These are phyloP conservation scores for Hipparchia semele DNA, from an alignment of 2,888 invertebrate species.

Conservation along the genomic window DNA sequence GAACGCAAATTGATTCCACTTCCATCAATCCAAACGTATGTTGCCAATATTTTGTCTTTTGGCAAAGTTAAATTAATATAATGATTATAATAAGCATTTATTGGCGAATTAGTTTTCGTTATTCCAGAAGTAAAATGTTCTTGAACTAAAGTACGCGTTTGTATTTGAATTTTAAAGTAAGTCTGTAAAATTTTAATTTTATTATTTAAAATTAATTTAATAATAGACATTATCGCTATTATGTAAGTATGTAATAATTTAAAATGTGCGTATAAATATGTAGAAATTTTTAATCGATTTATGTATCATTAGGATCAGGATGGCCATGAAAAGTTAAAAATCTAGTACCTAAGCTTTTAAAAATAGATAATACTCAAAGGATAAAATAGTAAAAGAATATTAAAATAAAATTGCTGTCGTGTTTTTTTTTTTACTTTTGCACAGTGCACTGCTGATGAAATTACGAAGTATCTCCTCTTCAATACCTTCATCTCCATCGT, in stretches of 20 bases:
- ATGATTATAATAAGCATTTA: slow-evolving; percentile 57
- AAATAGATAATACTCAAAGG: too few relatives aligned
- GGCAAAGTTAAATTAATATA: slow-evolving; percentile 77
- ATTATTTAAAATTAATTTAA: slow-evolving; percentile 16
- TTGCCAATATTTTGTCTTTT: slow-evolving; percentile 83
- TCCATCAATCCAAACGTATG: slow-evolving; percentile 93
- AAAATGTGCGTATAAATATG: background rate
- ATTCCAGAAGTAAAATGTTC: slow-evolving; percentile 45
- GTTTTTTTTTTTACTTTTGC: too few relatives aligned
- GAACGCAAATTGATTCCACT: slow-evolving; percentile 87
- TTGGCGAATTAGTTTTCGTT: slow-evolving; percentile 47
- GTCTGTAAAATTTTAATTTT: slow-evolving; percentile 9
- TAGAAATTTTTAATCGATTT: too few relatives aligned
- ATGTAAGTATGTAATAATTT: too few relatives aligned
- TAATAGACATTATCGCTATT: slow-evolving; percentile 19
- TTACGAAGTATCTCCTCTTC: too few relatives aligned
- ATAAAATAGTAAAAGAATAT: too few relatives aligned
- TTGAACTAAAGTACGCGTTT: slow-evolving; percentile 29
- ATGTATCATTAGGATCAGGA: background rate
- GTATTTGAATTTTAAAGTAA: slow-evolving; percentile 3
- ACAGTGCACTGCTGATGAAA: too few relatives aligned
- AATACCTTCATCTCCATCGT: too few relatives aligned
- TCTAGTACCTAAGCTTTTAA: background rate
- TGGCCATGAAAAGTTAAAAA: background rate
- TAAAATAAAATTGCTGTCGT: too few relatives aligned